Evolutionary conservation across 2,888 invertebrate species (phyloP).

Genomic region (Agapostemon virescens): DNA sequence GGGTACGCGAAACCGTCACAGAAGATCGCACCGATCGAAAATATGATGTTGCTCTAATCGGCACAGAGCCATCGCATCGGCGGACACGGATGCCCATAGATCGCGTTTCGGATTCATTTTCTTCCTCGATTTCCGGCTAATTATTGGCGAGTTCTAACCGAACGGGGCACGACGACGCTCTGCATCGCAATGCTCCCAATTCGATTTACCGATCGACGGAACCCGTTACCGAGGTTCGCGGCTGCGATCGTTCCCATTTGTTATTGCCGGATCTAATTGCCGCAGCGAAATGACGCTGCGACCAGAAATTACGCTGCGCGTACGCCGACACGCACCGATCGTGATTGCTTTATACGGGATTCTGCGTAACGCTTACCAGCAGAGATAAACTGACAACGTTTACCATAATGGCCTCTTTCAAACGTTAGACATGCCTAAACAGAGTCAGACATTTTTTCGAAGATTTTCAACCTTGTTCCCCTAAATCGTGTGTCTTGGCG

Average conservation of each 20-base stretch:
- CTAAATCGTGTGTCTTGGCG: too few species aligned
- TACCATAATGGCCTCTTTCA: neutral
- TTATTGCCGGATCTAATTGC: constrained; percentile 75
- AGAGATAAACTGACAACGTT: neutral
- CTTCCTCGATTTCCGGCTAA: constrained; percentile 69
- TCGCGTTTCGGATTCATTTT: constrained; percentile 65
- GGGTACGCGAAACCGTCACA: constrained; percentile 24
- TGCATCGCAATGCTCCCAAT: constrained; percentile 46
- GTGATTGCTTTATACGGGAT: constrained; percentile 66
- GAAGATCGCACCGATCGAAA: constrained; percentile 44
- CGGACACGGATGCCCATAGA: constrained; percentile 8
- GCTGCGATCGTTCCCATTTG: constrained; percentile 67
- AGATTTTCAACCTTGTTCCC: too few species aligned
- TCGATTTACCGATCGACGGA: constrained; percentile 55
- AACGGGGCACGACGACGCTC: constrained; percentile 39
- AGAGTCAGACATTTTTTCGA: too few species aligned
- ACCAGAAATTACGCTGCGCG: constrained; percentile 68
- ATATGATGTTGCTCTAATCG: constrained; percentile 32
- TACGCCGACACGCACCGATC: constrained; percentile 47
- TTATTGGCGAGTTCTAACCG: constrained; percentile 55
- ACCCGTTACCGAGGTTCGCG: constrained; percentile 13
- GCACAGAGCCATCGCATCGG: constrained; percentile 7
- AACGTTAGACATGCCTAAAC: neutral
- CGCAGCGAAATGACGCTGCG: constrained; percentile 72
- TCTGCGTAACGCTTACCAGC: neutral